Evolutionary conservation across 2,888 invertebrate species (phyloP).

Genomic region (Lasioglossum leucozonium): DNA sequence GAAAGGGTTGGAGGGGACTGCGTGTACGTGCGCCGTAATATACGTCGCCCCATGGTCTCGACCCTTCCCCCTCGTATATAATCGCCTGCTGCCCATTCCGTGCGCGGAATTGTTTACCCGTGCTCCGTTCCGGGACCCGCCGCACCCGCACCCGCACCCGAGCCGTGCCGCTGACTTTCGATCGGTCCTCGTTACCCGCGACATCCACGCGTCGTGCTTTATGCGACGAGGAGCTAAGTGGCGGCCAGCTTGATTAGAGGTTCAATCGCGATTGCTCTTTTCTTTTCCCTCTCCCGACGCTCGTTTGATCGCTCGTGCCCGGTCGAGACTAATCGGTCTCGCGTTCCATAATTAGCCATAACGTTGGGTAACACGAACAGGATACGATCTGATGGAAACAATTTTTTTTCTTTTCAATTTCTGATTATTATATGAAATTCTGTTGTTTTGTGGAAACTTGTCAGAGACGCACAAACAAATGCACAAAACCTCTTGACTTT

Average conservation of each 20-base stretch:
- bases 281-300: neutral
- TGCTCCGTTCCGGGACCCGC: slow-evolving; percentile 37
- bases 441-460: neutral
- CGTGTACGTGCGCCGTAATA: slow-evolving; percentile 43
- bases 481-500: too few relatives aligned
- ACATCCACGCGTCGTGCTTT: slow-evolving; percentile 48
- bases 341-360: neutral
- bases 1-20: neutral
- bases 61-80: slow-evolving; percentile 54
- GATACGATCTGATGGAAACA: neutral
- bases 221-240: slow-evolving; percentile 47
- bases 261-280: slow-evolving; percentile 27
- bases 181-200: slow-evolving; percentile 40
- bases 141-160: neutral
- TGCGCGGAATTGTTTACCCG: slow-evolving; percentile 67
- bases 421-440: neutral
- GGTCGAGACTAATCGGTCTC: neutral
- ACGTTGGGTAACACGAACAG: neutral
- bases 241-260: slow-evolving; percentile 51
- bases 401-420: neutral
- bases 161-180: slow-evolving; percentile 20
- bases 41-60: slow-evolving; percentile 44
- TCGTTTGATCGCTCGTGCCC: slow-evolving; percentile 7
- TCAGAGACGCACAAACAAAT: too few relatives aligned
- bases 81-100: slow-evolving; percentile 62